phyloP scores from a whole-genome alignment of 2,888 invertebrate species.

The Drosophila nr. perissopoda region DNA sequence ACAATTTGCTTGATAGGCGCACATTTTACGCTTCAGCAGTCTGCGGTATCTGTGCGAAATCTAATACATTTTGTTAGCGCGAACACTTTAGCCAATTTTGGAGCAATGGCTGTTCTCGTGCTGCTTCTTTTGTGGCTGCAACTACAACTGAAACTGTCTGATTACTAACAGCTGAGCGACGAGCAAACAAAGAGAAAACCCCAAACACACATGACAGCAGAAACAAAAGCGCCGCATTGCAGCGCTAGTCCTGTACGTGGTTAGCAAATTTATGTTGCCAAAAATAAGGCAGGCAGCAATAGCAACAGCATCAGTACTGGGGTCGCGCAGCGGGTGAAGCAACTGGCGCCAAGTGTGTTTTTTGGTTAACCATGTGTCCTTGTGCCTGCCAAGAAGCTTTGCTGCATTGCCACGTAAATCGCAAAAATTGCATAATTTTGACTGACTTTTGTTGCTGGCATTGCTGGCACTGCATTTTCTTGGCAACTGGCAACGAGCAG shows the following conservation, averaged over 20 bases:
- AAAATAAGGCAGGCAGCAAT: slow-evolving; percentile 47
- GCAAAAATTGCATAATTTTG: slow-evolving; percentile 83
- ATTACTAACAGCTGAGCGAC: slow-evolving; percentile 21
- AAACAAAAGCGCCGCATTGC: slow-evolving; percentile 67
- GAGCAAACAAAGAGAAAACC: slow-evolving; percentile 48
- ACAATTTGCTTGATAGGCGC: slow-evolving; percentile 76
- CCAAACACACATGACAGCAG: slow-evolving; percentile 64
- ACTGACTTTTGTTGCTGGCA: slow-evolving; percentile 73
- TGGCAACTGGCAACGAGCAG: slow-evolving; percentile 50
- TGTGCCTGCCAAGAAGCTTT: slow-evolving; percentile 58
- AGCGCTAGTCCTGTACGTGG: slow-evolving; percentile 70
- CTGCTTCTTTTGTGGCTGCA: slow-evolving; percentile 22
- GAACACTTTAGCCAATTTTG: slow-evolving; percentile 56
- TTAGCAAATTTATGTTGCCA: slow-evolving; percentile 76
- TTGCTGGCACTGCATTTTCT: slow-evolving; percentile 71
- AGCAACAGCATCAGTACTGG: slow-evolving; percentile 16
- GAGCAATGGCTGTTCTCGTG: slow-evolving; percentile 41
- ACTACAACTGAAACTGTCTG: slow-evolving; percentile 28
- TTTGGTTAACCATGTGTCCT: slow-evolving; percentile 68
- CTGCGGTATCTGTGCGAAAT: slow-evolving; percentile 72
- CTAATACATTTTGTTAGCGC: slow-evolving; percentile 76
- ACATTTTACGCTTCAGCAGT: slow-evolving; percentile 75
- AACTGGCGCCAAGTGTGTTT: slow-evolving; percentile 78
- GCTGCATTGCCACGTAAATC: slow-evolving; percentile 69
- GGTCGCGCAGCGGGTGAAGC: slow-evolving; percentile 24